phyloP scores from a whole-genome alignment of 1,140 invertebrate species.

The Ruditapes philippinarum region DNA sequence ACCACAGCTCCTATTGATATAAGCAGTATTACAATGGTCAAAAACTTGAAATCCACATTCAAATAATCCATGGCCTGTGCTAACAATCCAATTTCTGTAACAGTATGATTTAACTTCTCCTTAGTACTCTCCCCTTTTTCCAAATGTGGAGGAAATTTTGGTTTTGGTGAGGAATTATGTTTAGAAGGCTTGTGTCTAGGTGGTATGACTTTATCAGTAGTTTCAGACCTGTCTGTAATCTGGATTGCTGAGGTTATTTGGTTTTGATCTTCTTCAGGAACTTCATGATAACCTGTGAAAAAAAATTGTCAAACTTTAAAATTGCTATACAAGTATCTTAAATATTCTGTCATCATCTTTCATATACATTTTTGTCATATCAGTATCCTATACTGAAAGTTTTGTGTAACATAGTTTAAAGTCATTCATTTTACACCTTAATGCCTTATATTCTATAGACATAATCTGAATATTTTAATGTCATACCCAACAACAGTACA shows the following conservation, averaged over 20 bases:
- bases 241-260: slow-evolving; percentile 87
- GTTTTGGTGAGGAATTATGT: slow-evolving; percentile 35
- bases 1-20: slow-evolving; percentile 78
- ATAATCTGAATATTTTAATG: no score
- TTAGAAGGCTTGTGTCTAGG: neutral
- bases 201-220: slow-evolving; percentile 64
- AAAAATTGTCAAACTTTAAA: slow-evolving; percentile 46
- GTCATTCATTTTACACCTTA: no score
- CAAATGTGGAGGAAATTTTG: slow-evolving; percentile 38
- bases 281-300: slow-evolving; percentile 91
- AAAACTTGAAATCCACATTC: slow-evolving; percentile 78
- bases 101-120: slow-evolving; percentile 42
- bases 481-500: slow-evolving; percentile 74
- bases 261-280: slow-evolving; percentile 89
- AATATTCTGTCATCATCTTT: no score
- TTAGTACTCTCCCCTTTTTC: slow-evolving; percentile 26
- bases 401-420: no score
- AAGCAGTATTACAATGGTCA: slow-evolving; percentile 75
- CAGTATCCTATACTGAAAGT: no score
- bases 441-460: no score
- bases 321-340: no score
- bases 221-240: slow-evolving; percentile 87
- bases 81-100: slow-evolving; percentile 6
- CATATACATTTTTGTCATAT: no score
- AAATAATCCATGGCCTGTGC: slow-evolving; percentile 45